A percentile compares a stretch with the other conserved stretches of the same genome.
phyloP scores from a whole-genome alignment of 2,113 vertebrate species.

The Cavia porcellus region DNA sequence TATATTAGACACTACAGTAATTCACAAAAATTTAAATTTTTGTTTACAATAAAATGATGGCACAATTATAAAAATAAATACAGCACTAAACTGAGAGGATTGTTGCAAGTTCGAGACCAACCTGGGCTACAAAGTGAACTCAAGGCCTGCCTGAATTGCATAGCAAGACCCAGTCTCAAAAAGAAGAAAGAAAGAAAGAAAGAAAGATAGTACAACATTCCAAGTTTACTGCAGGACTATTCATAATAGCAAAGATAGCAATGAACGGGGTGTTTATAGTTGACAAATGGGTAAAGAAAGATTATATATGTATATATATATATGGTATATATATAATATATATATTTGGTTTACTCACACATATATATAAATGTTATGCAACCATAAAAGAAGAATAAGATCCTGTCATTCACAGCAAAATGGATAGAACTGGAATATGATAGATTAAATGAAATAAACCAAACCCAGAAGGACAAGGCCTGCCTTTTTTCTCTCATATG shows the following conservation, averaged over 20 bases:
- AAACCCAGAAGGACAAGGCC: neutral
- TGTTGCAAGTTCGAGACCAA: too few relatives aligned
- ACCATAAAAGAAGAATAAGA: neutral
- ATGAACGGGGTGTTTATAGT: neutral
- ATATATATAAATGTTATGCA: neutral
- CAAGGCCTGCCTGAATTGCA: too few relatives aligned
- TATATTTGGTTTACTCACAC: too few relatives aligned
- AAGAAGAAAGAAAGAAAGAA: too few relatives aligned
- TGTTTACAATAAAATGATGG: conserved; percentile 46
- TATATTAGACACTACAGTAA: neutral
- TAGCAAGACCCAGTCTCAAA: too few relatives aligned
- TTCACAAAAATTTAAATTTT: conserved; percentile 26
- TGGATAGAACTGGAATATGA: neutral
- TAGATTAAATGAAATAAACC: neutral
- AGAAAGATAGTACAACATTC: neutral
- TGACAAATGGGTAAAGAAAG: neutral
- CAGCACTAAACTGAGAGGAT: neutral
- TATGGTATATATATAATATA: too few relatives aligned
- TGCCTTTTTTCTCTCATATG: neutral
- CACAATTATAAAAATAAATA: neutral
- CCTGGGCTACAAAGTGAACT: too few relatives aligned
- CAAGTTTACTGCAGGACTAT: neutral
- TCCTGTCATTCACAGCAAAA: neutral
- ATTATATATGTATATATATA: neutral
- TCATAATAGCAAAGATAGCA: neutral